Evolutionary conservation across 2,797 vertebrate species (phyloP).

Genomic region (Myotis vivesi): DNA sequence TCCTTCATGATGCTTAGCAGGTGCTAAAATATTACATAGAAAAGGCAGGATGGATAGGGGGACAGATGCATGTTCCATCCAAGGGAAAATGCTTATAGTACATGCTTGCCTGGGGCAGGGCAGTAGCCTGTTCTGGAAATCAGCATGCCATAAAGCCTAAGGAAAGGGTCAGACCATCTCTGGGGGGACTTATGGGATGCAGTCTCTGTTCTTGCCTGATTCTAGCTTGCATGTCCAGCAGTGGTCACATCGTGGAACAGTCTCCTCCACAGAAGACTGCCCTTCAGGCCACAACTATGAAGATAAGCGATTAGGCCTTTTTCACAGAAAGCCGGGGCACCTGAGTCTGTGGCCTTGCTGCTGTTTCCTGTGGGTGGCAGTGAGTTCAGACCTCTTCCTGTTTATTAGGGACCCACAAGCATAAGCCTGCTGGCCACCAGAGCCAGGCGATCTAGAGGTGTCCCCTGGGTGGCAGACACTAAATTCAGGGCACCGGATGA

Average conservation of each 20-base stretch:
- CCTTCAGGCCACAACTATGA: not conserved
- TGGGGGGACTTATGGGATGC: not conserved
- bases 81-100: not conserved
- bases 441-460: not conserved
- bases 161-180: not conserved
- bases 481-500: not conserved
- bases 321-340: not conserved
- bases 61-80: not conserved
- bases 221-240: not conserved
- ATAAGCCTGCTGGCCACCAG: not conserved
- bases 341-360: not conserved
- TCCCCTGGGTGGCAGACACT: not conserved
- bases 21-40: not conserved
- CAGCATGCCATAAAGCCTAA: not conserved
- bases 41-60: no score
- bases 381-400: not conserved
- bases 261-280: not conserved
- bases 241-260: not conserved
- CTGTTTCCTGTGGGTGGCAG: not conserved
- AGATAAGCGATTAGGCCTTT: not conserved
- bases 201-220: no score
- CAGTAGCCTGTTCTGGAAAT: not conserved
- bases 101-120: not conserved
- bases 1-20: not conserved
- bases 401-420: not conserved